Conservation (phyloP, 2,113 vertebrate species). For the Notothenia coriiceps region DNA sequence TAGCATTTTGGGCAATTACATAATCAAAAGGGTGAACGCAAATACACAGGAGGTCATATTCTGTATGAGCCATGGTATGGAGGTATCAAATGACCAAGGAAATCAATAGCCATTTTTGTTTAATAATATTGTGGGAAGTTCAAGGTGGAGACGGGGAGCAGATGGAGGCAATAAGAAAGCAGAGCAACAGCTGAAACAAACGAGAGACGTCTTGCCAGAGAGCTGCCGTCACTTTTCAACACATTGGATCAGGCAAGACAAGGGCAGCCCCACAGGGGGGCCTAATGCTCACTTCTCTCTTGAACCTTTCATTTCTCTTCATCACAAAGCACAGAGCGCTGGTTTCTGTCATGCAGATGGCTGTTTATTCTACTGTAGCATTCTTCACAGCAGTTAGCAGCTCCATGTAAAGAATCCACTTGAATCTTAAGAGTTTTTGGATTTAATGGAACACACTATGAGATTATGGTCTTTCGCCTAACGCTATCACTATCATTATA, state of each 20-base stretch:
- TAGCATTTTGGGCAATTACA: constrained; percentile 53
- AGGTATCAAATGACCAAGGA: constrained; percentile 56
- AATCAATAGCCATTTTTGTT: constrained; percentile 61
- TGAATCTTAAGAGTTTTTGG: neutral
- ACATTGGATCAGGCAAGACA: constrained; percentile 74
- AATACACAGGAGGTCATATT: constrained; percentile 30
- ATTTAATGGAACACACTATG: neutral
- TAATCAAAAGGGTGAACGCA: constrained; percentile 40
- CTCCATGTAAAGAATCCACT: constrained; percentile 6
- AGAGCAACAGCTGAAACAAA: constrained; percentile 72
- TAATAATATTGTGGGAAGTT: constrained; percentile 59
- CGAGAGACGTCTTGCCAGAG: constrained; percentile 67
- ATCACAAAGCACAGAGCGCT: constrained; percentile 52
- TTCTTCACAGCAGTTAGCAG: constrained; percentile 9
- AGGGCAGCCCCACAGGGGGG: constrained; percentile 72
- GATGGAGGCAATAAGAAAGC: constrained; percentile 68
- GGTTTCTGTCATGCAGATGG: constrained; percentile 58
- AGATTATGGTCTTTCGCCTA: neutral
- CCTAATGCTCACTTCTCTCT: constrained; percentile 57
- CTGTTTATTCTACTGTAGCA: constrained; percentile 40
- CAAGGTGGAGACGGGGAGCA: constrained; percentile 59
- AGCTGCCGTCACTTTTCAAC: constrained; percentile 73
- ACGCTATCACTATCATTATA: neutral
- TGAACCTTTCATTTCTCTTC: constrained; percentile 72
- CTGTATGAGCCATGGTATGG: constrained; percentile 40